A percentile compares a stretch with the other conserved stretches of the same genome.
These are phyloP conservation scores for Podarcis lilfordi DNA, from an alignment of 2,797 vertebrate genomes.

Conservation along the genomic window DNA sequence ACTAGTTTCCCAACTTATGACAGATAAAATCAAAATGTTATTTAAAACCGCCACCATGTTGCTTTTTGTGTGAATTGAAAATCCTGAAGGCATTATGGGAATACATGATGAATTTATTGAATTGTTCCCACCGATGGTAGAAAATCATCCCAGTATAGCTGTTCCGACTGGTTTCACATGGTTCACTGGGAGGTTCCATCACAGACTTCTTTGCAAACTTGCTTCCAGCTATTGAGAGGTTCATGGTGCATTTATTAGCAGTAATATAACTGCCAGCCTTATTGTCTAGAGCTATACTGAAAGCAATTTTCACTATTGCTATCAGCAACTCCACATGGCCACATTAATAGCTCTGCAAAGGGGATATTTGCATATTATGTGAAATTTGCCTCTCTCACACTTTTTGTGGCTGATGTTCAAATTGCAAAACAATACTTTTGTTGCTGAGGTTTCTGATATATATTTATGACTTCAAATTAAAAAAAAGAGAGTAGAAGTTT, in stretches of 20 bases:
- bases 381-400: background rate
- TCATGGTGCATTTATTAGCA: conserved; percentile 2
- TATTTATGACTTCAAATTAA: conserved; percentile 8
- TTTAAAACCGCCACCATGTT: background rate
- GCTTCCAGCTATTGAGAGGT: conserved; percentile 28
- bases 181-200: background rate
- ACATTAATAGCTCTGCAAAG: background rate
- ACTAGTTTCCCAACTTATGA: background rate
- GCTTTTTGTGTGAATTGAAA: background rate
- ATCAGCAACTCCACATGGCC: conserved; percentile 1
- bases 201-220: conserved; percentile 32
- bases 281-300: conserved; percentile 4
- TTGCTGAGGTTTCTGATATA: background rate
- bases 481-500: conserved; percentile 6
- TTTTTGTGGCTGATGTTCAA: background rate
- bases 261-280: conserved; percentile 18
- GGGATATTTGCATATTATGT: conserved; percentile 1
- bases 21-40: background rate
- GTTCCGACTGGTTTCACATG: conserved; percentile 16
- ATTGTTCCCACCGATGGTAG: background rate
- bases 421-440: conserved; percentile 24
- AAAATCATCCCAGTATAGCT: background rate
- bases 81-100: background rate
- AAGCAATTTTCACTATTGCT: conserved; percentile 42
- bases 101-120: background rate